Conservation (phyloP, 2,888 invertebrate species). For the Parthenolecanium corni region DNA sequence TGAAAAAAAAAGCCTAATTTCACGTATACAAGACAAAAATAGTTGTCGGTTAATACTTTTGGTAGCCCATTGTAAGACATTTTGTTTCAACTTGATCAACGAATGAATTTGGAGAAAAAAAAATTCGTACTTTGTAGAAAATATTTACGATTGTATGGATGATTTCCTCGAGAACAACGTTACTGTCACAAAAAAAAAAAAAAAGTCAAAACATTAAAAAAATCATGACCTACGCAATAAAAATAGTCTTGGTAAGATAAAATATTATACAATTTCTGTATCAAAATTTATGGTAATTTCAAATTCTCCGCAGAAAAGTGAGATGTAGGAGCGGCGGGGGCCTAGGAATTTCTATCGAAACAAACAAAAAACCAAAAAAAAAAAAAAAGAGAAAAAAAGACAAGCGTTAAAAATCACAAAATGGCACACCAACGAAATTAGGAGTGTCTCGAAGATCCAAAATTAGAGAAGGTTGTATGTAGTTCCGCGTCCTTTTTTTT, state of each 20-base stretch:
- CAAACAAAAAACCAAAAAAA: too few relatives aligned
- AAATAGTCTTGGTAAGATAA: neutral
- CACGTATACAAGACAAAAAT: constrained; percentile 15
- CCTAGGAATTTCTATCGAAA: neutral
- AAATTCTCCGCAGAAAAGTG: neutral
- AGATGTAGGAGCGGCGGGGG: too few relatives aligned
- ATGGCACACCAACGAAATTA: constrained; percentile 7
- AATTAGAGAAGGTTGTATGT: neutral
- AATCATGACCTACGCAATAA: neutral
- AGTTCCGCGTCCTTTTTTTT: too few relatives aligned
- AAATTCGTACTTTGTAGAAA: constrained; percentile 23
- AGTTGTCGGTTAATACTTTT: constrained; percentile 21
- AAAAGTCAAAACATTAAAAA: neutral
- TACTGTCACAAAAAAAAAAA: neutral
- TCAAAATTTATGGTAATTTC: neutral
- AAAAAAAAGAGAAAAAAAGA: too few relatives aligned
- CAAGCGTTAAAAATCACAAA: neutral
- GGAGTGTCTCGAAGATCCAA: neutral
- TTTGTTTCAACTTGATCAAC: too few relatives aligned
- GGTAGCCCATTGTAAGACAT: too few relatives aligned
- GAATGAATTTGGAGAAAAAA: too few relatives aligned
- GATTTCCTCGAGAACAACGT: neutral
- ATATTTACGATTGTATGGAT: neutral
- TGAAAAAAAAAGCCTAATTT: constrained; percentile 8
- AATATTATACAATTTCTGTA: neutral